phyloP scores from a whole-genome alignment of 1,140 invertebrate species.

The Drosophila hydei region DNA sequence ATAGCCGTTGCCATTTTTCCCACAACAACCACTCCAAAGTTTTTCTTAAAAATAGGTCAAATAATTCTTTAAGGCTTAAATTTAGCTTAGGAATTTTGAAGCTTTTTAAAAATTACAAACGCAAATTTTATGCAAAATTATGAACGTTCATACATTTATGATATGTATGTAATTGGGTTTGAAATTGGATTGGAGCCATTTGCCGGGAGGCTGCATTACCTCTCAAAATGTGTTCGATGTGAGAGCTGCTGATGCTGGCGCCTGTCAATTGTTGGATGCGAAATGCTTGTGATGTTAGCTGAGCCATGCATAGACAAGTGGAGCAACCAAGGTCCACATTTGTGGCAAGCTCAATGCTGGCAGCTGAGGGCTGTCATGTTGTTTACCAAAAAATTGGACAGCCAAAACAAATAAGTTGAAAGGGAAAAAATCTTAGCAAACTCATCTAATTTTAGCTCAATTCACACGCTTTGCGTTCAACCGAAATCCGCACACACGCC shows the following conservation, averaged over 20 bases:
- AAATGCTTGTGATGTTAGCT: constrained; percentile 34
- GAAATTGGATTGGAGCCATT: constrained; percentile 64
- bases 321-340: constrained; percentile 48
- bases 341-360: constrained; percentile 20
- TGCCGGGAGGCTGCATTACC: constrained; percentile 40
- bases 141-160: constrained; percentile 28
- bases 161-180: constrained; percentile 64
- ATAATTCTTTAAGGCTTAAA: neutral
- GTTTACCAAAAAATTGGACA: constrained; percentile 71
- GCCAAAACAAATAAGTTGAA: constrained; percentile 70
- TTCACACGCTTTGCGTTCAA: constrained; percentile 67
- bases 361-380: constrained; percentile 54
- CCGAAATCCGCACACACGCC: constrained; percentile 35
- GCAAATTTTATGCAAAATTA: constrained; percentile 52
- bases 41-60: constrained; percentile 1
- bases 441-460: constrained; percentile 71
- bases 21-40: neutral
- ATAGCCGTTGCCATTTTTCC: neutral
- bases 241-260: constrained; percentile 16
- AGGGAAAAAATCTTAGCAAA: constrained; percentile 67
- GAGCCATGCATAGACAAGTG: constrained; percentile 9
- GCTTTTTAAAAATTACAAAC: constrained; percentile 1
- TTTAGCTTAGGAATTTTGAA: neutral
- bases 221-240: constrained; percentile 21
- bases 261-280: constrained; percentile 50